These are phyloP conservation scores for Falcunculus frontatus DNA, from an alignment of 2,113 vertebrate genomes.

Conservation along the genomic window DNA sequence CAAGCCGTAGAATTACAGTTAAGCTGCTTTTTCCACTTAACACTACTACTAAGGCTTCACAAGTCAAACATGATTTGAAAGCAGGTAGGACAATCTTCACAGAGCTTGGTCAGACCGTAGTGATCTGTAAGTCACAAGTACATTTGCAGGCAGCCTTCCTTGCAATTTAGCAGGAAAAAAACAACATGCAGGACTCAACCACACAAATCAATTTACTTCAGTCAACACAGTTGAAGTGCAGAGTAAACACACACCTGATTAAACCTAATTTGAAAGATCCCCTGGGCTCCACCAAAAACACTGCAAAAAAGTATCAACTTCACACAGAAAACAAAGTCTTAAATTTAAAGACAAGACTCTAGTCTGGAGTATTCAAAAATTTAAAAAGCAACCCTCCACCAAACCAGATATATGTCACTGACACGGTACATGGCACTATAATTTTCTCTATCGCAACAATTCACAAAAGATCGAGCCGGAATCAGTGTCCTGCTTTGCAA, in stretches of 20 bases:
- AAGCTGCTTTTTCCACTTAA: background rate
- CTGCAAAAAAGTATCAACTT: background rate
- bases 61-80: background rate
- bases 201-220: background rate
- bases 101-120: background rate
- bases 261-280: background rate
- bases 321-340: background rate
- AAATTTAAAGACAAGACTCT: background rate
- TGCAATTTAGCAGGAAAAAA: background rate
- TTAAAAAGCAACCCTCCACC: background rate
- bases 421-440: rapidly evolving
- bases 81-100: background rate
- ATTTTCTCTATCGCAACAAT: background rate
- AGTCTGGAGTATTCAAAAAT: background rate
- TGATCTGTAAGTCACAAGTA: background rate
- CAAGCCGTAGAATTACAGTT: background rate
- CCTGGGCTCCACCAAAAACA: background rate
- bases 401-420: background rate
- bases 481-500: background rate
- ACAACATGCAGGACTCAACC: background rate
- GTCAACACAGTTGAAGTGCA: background rate
- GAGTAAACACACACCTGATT: background rate
- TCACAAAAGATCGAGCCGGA: rapidly evolving
- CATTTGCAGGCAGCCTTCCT: background rate
- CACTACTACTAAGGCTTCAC: background rate